Evolutionary conservation across 2,113 vertebrate species (phyloP).

Genomic region (Antechinus stuartii): DNA sequence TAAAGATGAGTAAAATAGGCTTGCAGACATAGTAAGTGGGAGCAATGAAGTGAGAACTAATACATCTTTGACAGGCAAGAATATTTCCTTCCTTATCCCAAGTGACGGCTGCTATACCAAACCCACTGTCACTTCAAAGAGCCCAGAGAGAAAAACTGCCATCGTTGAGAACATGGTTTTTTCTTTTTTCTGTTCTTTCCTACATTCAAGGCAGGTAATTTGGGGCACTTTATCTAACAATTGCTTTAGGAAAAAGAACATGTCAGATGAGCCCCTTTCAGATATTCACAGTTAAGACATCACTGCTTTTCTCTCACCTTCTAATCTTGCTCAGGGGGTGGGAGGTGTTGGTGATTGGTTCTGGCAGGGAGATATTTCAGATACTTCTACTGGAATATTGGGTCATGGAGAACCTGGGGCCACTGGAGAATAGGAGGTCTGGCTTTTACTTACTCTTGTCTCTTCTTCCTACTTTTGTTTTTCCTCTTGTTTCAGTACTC

Average conservation of each 20-base stretch:
- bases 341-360: background rate
- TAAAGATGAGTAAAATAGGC: background rate
- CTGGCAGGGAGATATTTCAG: background rate
- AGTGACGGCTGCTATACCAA: background rate
- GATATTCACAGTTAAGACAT: background rate
- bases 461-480: background rate
- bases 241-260: background rate
- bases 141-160: background rate
- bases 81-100: background rate
- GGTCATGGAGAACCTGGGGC: background rate
- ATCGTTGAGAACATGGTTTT: background rate
- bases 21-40: background rate
- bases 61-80: background rate
- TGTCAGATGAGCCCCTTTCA: background rate
- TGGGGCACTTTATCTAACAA: background rate
- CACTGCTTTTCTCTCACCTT: background rate
- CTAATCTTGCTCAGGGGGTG: background rate
- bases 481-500: background rate
- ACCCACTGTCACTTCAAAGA: background rate
- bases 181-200: background rate
- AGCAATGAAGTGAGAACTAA: slow-evolving; percentile 3
- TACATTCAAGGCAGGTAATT: background rate
- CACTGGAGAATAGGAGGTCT: background rate
- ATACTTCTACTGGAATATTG: background rate
- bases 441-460: background rate